Percentiles rank a stretch among this genome's conserved stretches.
Evolutionary conservation across 2,113 vertebrate genomes (phyloP).

Genomic region (Arothron firmamentum): DNA sequence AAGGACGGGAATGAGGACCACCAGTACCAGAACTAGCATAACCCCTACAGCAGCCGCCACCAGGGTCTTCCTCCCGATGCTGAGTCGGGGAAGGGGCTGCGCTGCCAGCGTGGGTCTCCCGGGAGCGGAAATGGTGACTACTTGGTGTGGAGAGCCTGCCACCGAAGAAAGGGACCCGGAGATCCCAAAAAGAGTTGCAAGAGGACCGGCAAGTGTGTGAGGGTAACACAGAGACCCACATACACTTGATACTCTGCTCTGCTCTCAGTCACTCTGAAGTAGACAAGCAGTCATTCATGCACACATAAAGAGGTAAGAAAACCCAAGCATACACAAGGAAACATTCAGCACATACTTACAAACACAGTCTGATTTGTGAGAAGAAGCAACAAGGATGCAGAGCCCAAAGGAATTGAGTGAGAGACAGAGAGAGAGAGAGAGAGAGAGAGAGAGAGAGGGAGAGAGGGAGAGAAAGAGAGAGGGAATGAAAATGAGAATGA

Average conservation of each 20-base stretch:
- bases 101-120: conserved; percentile 85
- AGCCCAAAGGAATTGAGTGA: conserved; percentile 62
- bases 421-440: conserved; percentile 50
- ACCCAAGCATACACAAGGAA: conserved; percentile 43
- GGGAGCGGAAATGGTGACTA: conserved; percentile 89
- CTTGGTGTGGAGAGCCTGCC: conserved; percentile 70
- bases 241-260: conserved; percentile 66
- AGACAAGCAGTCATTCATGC: conserved; percentile 56
- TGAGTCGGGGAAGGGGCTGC: conserved; percentile 90
- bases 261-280: conserved; percentile 63
- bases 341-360: conserved; percentile 60
- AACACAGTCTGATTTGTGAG: conserved; percentile 64
- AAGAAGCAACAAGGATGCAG: conserved; percentile 64
- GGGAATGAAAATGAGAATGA: conserved; percentile 36
- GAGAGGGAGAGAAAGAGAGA: conserved; percentile 32
- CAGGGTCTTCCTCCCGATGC: conserved; percentile 92
- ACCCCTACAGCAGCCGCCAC: conserved; percentile 90
- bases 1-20: conserved; percentile 95
- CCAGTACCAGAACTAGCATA: conserved; percentile 93
- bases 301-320: conserved; percentile 38
- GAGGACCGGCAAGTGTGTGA: conserved; percentile 62
- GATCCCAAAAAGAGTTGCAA: conserved; percentile 63
- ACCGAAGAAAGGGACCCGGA: conserved; percentile 60
- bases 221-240: conserved; percentile 66
- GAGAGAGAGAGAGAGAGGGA: conserved; percentile 37